Percentiles rank a stretch among this genome's conserved stretches.
phyloP scores from a whole-genome alignment of 2,888 invertebrate genomes.

The Luperina testacea region DNA sequence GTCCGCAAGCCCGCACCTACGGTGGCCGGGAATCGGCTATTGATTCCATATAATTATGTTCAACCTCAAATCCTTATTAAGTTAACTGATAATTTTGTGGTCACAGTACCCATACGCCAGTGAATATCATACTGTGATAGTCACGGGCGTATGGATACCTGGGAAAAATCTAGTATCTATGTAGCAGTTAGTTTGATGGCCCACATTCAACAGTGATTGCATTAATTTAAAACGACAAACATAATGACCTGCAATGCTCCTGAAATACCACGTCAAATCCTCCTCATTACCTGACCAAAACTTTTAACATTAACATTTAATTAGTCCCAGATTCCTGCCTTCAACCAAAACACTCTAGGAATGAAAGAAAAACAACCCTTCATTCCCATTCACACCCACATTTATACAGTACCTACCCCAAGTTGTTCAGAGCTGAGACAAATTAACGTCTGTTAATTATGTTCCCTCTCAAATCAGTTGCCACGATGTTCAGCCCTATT shows the following conservation, averaged over 20 bases:
- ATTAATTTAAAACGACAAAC: neutral
- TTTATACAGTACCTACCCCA: conserved; percentile 25
- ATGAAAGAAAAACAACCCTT: conserved; percentile 43
- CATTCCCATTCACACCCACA: conserved; percentile 17
- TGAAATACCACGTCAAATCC: neutral
- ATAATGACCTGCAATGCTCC: neutral
- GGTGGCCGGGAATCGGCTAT: too few species aligned
- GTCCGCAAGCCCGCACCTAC: too few species aligned
- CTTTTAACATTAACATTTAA: neutral
- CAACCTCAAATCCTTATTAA: neutral
- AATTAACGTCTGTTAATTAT: conserved; percentile 59
- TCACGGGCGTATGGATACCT: too few species aligned
- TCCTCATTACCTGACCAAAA: neutral
- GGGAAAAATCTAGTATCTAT: too few species aligned
- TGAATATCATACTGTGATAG: neutral
- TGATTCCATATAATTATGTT: neutral
- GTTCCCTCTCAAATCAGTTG: conserved; percentile 53
- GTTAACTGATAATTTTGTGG: neutral
- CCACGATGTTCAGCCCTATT: conserved; percentile 30
- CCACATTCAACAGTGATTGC: neutral
- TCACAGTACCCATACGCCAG: neutral
- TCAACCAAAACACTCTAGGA: neutral
- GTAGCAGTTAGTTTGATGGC: neutral
- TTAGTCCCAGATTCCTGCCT: neutral
- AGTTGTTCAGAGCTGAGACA: conserved; percentile 35